Evolutionary conservation across 2,797 vertebrate genomes (phyloP).

Genomic region (Synanceia verrucosa): DNA sequence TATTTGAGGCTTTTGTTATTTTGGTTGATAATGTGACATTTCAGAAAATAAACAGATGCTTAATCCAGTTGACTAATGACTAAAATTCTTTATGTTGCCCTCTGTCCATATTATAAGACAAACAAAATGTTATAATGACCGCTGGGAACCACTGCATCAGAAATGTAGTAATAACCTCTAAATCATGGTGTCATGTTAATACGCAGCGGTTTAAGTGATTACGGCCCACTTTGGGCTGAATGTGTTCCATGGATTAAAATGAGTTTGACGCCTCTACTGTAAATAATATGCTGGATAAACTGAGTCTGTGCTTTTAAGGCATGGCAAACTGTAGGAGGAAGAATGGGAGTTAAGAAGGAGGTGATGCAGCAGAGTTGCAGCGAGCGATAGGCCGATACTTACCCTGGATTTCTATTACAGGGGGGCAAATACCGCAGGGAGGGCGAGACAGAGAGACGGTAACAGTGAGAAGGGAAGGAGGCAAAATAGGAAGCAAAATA

Average conservation of each 20-base stretch:
- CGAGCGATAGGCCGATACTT: conserved; percentile 72
- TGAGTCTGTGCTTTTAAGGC: neutral
- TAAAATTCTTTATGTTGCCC: neutral
- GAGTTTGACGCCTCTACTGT: no score
- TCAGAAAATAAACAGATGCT: neutral
- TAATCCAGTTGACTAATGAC: neutral
- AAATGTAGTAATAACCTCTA: neutral
- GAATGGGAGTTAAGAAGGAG: neutral
- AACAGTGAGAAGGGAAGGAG: conserved; percentile 40
- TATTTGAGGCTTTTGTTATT: neutral
- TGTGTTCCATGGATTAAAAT: no score
- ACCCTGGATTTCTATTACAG: conserved; percentile 84
- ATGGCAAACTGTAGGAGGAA: neutral
- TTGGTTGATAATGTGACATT: conserved; percentile 7
- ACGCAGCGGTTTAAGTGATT: no score
- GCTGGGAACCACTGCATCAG: neutral
- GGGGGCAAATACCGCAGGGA: conserved; percentile 50
- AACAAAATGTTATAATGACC: neutral
- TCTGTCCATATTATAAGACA: neutral
- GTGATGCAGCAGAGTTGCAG: conserved; percentile 16
- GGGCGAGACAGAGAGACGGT: conserved; percentile 36
- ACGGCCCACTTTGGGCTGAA: no score
- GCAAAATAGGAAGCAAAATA: conserved; percentile 56
- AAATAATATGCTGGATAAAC: neutral
- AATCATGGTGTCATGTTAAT: no score